A percentile compares a stretch with the other conserved stretches of the same genome.
Evolutionary conservation across 2,113 vertebrate species (phyloP).

Genomic region (Sorex araneus): DNA sequence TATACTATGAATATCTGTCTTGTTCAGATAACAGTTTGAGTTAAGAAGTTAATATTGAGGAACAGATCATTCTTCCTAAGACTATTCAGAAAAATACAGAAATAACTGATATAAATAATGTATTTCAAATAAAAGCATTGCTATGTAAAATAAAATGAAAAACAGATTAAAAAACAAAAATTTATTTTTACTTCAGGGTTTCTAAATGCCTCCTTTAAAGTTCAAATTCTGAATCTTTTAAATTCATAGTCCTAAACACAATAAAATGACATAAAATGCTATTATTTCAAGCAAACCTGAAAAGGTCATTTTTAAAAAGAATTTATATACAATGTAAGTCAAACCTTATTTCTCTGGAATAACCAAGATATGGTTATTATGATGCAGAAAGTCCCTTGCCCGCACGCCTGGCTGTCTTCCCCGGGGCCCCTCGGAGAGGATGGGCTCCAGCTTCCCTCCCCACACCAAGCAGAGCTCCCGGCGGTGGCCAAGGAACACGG

Average conservation of each 20-base stretch:
- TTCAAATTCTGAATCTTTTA: conserved; percentile 44
- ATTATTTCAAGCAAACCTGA: conserved; percentile 3
- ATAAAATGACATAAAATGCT: conserved; percentile 14
- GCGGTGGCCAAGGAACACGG: too few species aligned
- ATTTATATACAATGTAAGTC: not conserved
- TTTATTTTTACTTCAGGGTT: conserved; percentile 23
- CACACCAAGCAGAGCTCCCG: too few species aligned
- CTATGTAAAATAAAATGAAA: not conserved
- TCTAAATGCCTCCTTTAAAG: conserved; percentile 30
- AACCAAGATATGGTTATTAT: not conserved
- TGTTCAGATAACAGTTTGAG: not conserved
- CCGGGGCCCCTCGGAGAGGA: too few species aligned
- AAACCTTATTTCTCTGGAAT: not conserved
- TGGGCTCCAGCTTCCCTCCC: too few species aligned
- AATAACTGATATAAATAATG: not conserved
- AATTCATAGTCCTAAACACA: not conserved
- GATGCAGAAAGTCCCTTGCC: too few species aligned
- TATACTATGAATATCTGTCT: not conserved
- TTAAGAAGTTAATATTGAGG: not conserved
- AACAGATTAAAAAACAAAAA: conserved; percentile 27
- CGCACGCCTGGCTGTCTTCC: too few species aligned
- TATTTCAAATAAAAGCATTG: not conserved
- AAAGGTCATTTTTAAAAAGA: conserved; percentile 47
- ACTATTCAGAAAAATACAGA: not conserved
- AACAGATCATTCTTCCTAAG: not conserved